These are phyloP conservation scores for Harpagus bidentatus DNA, from an alignment of 2,113 vertebrate genomes.

Conservation along the genomic window DNA sequence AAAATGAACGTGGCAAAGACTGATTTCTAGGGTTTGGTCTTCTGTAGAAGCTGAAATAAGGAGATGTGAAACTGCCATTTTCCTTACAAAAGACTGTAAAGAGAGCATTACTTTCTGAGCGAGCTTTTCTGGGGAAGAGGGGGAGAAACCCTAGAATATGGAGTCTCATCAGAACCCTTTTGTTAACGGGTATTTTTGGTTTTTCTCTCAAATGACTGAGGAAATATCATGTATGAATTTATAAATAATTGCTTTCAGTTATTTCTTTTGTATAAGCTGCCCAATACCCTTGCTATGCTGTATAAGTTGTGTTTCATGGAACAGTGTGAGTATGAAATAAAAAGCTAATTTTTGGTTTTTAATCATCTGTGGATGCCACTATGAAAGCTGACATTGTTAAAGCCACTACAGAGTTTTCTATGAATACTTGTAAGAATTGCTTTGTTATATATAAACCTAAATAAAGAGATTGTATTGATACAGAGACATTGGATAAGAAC, in stretches of 20 bases:
- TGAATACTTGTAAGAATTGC: conserved; percentile 87
- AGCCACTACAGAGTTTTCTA: conserved; percentile 89
- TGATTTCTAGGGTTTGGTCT: conserved; percentile 48
- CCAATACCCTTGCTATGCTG: conserved; percentile 76
- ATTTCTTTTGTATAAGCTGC: conserved; percentile 78
- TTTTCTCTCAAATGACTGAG: conserved; percentile 69
- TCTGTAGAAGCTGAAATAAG: conserved; percentile 61
- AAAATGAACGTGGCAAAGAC: conserved; percentile 54
- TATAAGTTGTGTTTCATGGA: conserved; percentile 79
- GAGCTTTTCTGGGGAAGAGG: conserved; percentile 57
- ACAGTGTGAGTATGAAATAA: conserved; percentile 76
- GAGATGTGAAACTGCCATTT: conserved; percentile 51
- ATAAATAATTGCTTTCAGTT: conserved; percentile 76
- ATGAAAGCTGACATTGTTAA: conserved; percentile 80
- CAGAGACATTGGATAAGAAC: conserved; percentile 75
- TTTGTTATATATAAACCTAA: conserved; percentile 83
- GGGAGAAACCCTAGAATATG: conserved; percentile 56
- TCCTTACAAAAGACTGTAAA: conserved; percentile 62
- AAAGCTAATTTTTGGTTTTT: conserved; percentile 72
- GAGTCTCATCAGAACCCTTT: conserved; percentile 72
- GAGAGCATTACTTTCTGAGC: conserved; percentile 64
- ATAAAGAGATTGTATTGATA: conserved; percentile 82
- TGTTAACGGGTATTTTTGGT: conserved; percentile 76
- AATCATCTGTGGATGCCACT: conserved; percentile 81
- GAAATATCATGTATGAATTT: conserved; percentile 75